Evolutionary conservation across 2,797 vertebrate species (phyloP).

Genomic region (Halcyon smyrnensis): DNA sequence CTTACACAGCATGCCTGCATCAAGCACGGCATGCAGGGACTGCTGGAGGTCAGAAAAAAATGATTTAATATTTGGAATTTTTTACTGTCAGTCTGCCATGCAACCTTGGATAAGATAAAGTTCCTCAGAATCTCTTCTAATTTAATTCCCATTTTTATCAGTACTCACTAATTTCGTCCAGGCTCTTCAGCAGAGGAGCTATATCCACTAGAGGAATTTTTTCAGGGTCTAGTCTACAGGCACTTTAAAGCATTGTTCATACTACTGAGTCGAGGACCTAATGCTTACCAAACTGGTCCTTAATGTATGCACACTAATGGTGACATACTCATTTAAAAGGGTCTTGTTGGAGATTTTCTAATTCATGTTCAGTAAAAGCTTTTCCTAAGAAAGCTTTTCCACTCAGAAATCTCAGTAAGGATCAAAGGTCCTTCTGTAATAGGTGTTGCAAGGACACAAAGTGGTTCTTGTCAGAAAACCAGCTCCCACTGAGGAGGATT

Average conservation of each 20-base stretch:
- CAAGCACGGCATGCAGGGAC: background rate
- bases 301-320: background rate
- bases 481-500: background rate
- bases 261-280: background rate
- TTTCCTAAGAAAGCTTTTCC: background rate
- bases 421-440: background rate
- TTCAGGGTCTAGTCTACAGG: background rate
- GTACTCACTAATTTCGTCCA: background rate
- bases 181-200: background rate
- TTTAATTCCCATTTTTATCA: background rate
- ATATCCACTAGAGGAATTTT: background rate
- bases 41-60: background rate
- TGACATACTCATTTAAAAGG: background rate
- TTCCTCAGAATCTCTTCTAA: background rate
- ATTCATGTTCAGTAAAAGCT: background rate
- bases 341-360: background rate
- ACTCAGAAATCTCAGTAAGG: background rate
- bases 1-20: background rate
- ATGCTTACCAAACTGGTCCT: rapidly evolving
- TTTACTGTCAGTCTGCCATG: background rate
- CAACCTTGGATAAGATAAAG: background rate
- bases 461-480: background rate
- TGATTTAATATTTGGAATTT: background rate
- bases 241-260: background rate
- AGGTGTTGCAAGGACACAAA: background rate